These are phyloP conservation scores for Astyanax mexicanus DNA, from an alignment of 2,797 vertebrate genomes.

Conservation along the genomic window DNA sequence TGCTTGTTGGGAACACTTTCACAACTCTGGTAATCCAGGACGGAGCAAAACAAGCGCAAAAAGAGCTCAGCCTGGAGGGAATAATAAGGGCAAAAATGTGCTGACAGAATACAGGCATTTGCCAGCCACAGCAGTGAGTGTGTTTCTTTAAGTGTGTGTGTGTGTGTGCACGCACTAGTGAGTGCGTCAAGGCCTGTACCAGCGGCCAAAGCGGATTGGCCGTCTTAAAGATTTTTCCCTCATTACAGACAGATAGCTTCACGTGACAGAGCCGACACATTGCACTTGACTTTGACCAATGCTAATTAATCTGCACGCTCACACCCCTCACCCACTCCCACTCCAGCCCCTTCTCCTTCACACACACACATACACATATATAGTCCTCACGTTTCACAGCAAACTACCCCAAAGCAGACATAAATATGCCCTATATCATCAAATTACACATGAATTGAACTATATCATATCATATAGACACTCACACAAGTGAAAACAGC, in stretches of 20 bases:
- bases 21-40: conserved; percentile 55
- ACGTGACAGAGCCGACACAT: conserved; percentile 73
- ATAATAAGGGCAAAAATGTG: conserved; percentile 29
- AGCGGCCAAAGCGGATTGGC: conserved; percentile 44
- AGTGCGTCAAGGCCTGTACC: conserved; percentile 36
- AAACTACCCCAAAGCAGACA: neutral
- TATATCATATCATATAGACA: too few species aligned
- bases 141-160: conserved; percentile 7
- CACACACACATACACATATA: conserved; percentile 12
- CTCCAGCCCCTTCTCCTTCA: neutral
- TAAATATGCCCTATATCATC: neutral
- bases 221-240: conserved; percentile 53
- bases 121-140: conserved; percentile 18
- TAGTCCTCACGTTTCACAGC: neutral
- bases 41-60: conserved; percentile 40
- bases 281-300: conserved; percentile 62
- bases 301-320: conserved; percentile 67
- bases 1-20: conserved; percentile 41
- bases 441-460: too few species aligned
- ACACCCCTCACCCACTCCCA: conserved; percentile 46
- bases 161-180: conserved; percentile 27
- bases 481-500: neutral
- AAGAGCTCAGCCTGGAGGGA: conserved; percentile 26
- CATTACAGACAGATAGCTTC: conserved; percentile 58
- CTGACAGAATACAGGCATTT: conserved; percentile 48